Evolutionary conservation across 2,888 invertebrate genomes (phyloP).

Genomic region (Lasioglossum calceatum): DNA sequence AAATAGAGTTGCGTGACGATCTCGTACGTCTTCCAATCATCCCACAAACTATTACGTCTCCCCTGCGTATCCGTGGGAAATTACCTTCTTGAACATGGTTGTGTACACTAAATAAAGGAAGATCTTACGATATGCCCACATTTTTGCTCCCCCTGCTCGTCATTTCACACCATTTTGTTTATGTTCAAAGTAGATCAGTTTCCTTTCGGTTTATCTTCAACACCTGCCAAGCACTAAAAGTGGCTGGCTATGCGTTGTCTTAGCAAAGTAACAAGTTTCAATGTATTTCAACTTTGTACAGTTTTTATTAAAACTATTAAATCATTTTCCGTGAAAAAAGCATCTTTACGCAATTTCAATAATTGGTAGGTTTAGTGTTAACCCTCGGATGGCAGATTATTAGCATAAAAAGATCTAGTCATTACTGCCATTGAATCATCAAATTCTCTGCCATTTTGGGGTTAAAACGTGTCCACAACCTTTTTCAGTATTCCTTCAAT

Average conservation of each 20-base stretch:
- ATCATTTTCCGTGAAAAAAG: no score
- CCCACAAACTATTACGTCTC: constrained; percentile 66
- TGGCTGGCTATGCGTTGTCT: no score
- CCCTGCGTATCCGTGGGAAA: constrained; percentile 67
- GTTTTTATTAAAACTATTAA: no score
- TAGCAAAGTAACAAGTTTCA: background rate
- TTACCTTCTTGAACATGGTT: constrained; percentile 69
- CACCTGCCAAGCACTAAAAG: background rate
- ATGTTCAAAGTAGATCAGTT: background rate
- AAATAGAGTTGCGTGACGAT: constrained; percentile 68
- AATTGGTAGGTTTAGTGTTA: background rate
- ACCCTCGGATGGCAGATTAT: no score
- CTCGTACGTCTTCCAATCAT: constrained; percentile 78
- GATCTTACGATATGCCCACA: constrained; percentile 65
- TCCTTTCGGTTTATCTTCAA: background rate
- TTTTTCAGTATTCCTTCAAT: no score
- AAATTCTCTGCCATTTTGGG: no score
- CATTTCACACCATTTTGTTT: background rate
- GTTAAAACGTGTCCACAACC: no score
- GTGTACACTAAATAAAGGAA: constrained; percentile 75
- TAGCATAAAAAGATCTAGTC: no score
- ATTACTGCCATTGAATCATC: no score
- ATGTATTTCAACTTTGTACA: background rate
- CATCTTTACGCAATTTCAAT: background rate
- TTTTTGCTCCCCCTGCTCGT: background rate